Base-by-base conservation (phyloP, 2,113 vertebrate genomes). In the Lontra canadensis region DNA sequence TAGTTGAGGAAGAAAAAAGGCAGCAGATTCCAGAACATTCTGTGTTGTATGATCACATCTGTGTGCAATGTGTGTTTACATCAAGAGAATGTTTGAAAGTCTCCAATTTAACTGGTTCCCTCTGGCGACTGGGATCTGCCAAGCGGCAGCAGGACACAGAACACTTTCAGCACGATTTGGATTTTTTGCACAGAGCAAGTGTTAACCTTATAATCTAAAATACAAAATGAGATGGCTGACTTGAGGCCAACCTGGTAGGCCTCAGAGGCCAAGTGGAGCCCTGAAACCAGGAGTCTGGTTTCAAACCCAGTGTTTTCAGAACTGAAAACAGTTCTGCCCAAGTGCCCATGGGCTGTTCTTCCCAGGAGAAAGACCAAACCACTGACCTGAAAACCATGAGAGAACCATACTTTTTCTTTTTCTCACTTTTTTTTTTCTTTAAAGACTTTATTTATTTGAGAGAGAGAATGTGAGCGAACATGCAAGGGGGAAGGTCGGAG, bases 201-300 rank as follows among this genome's bases (percentile, higher is more conserved):
- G 82, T 92, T 71, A 47, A 44, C 87, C 49, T 88, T 94, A 25
- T 79, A n/a, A 94, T 85, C 36, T 81, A 44, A 96, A 52, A 86
- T 36, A 55, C 39, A 92, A 94, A 76, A 36, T 31, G 36, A 92
- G 39, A 86, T 39, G 49, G 59, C 18, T 20, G 26, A 67, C 23
- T 74, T 67, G 52, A 79, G 23, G 71, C 29, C 55, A 93, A 47
- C 57, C 18, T 18, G 55, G 42, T 6, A 39, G 82, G 67, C 31
- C 59, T 61, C 49, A 88, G n/a, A 90, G 34, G 57, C 89, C 55
- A 18, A 25, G 36, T 20, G 61, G 55, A 39, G 49, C 49, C 17
- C 6, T 55, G 5, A 55, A 90, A 76, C 39, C 49, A 59, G 84
- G 6, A 44, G 78, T 36, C 8, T 89, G 86, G 18, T 47, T 94